Evolutionary conservation across 2,797 vertebrate species (phyloP), one percentile per base, ranked within the genome.

Genomic region (Microhierax caerulescens): DNA sequence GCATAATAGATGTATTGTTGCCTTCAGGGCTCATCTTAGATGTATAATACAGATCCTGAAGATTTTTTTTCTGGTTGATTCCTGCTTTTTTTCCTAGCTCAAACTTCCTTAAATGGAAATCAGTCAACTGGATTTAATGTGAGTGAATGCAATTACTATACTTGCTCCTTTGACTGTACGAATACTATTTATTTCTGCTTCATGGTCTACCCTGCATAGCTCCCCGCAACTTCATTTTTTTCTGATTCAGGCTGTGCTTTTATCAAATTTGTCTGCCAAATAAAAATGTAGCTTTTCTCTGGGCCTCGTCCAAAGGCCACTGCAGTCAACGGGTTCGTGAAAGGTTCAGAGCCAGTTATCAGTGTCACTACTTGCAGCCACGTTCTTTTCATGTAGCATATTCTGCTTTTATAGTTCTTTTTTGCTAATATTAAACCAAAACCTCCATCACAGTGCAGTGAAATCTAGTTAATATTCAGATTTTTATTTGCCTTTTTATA

Each of bases 111-210:
- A 75, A 50, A 86, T 39, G n/a, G 48, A 85, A 67, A 68, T 85
- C 24, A 61, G 30, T 78, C 69, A 85, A 28, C 28, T 88, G 54
- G 11, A 43, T 86, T 88, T 82, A 90, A 84, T 37, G n/a, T 36
- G 56, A 88, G 5, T 65, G 54, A 94, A 75, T 39, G 16, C 27
- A 89, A 80, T 61, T 37, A 56, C 47, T 83, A 64, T 75, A 73
- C n/a, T 88, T 53, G 59, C 85, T 89, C 67, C 61, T 88, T 72
- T 73, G 69, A 78, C 61, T 78, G 48, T 37, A 59, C 6, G 9
- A 80, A 94, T 72, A 59, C 47, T 88, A 6, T 48, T 91, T 95
- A 59, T 90, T 95, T 91, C 88, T 91, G 65, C 76, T 88, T 94
- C 65, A 27, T 63, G 37, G 25, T 88, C 54, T 36, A 4, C 15